Conservation (phyloP, 2,797 vertebrate genomes). For the Perodicticus potto region DNA sequence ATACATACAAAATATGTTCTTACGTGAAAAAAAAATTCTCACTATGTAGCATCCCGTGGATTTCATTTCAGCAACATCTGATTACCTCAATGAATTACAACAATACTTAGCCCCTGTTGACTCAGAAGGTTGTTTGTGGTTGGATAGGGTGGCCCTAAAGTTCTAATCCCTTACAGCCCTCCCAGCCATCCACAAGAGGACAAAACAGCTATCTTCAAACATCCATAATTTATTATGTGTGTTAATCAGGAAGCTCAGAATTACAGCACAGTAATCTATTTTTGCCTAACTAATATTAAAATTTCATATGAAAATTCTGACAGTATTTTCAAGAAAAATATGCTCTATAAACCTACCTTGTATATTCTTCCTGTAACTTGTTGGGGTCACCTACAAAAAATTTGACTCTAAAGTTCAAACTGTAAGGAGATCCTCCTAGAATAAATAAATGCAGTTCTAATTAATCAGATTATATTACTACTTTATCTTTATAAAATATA, state of each 20-base stretch:
- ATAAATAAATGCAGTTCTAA: slow-evolving; percentile 86
- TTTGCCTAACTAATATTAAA: slow-evolving; percentile 57
- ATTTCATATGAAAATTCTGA: slow-evolving; percentile 35
- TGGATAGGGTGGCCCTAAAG: background rate
- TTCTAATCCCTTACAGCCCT: background rate
- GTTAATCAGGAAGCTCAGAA: slow-evolving; percentile 42
- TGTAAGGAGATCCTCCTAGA: slow-evolving; percentile 97
- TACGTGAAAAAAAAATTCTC: background rate
- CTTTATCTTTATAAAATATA: slow-evolving; percentile 65
- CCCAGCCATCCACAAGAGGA: background rate
- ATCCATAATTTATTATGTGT: background rate
- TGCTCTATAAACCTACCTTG: slow-evolving; percentile 91
- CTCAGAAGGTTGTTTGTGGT: background rate
- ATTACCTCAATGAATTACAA: background rate
- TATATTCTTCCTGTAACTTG: slow-evolving; percentile 99
- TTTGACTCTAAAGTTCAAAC: slow-evolving; percentile 98
- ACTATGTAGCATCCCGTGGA: background rate
- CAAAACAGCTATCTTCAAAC: background rate
- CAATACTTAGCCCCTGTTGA: background rate
- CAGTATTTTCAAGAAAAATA: slow-evolving; percentile 68
- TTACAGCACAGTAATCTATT: background rate
- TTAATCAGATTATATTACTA: slow-evolving; percentile 85
- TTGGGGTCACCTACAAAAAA: slow-evolving; percentile 97
- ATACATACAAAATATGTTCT: background rate
- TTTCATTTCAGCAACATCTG: background rate